phyloP scores from a whole-genome alignment of 1,140 invertebrate species.

The Euwallacea fornicatus region DNA sequence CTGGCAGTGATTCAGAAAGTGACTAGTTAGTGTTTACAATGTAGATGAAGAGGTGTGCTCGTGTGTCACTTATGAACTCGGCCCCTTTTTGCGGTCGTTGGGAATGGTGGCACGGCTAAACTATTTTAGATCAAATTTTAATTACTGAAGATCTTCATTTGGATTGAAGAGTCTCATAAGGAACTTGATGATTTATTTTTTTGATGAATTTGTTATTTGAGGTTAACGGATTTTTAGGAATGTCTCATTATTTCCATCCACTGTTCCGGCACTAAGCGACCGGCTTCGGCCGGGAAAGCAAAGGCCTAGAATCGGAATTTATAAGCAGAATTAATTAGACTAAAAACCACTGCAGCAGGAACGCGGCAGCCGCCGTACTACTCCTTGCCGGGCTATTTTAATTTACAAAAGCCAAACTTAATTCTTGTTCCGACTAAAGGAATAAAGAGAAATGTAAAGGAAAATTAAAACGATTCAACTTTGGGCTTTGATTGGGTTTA shows the following conservation, averaged over 20 bases:
- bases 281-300: constrained; percentile 23
- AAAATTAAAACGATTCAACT: constrained; percentile 58
- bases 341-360: constrained; percentile 55
- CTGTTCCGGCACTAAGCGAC: constrained; percentile 16
- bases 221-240: too few relatives aligned
- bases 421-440: constrained; percentile 56
- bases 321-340: constrained; percentile 59
- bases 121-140: too few relatives aligned
- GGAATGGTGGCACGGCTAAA: too few relatives aligned
- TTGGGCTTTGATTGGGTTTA: constrained; percentile 55
- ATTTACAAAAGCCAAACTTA: constrained; percentile 59
- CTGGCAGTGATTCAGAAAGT: too few relatives aligned
- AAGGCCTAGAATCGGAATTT: constrained; percentile 54
- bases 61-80: too few relatives aligned
- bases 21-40: too few relatives aligned
- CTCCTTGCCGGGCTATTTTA: constrained; percentile 54
- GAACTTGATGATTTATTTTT: too few relatives aligned
- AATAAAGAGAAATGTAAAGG: constrained; percentile 57
- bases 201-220: too few relatives aligned
- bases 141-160: too few relatives aligned
- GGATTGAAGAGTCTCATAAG: too few relatives aligned
- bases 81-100: too few relatives aligned
- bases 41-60: too few relatives aligned
- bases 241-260: constrained; percentile 3
- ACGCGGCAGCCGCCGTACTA: constrained; percentile 42